Evolutionary conservation across 2,797 vertebrate genomes (phyloP).

Genomic region (Furcifer pardalis): DNA sequence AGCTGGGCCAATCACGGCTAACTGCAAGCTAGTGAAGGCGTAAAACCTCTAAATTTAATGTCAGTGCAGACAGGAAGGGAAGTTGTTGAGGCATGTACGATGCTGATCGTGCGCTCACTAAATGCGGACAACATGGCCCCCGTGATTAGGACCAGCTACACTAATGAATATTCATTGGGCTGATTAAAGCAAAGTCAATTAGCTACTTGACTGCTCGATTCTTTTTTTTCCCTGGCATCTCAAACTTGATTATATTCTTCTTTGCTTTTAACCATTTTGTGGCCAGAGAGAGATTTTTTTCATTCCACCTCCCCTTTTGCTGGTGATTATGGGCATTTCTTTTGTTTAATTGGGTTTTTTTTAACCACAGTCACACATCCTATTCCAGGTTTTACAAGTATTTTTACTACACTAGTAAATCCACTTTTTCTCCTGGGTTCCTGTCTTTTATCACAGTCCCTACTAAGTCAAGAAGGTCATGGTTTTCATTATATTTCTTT

Average conservation of each 20-base stretch:
- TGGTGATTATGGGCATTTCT: constrained; percentile 28
- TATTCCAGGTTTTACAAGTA: constrained; percentile 13
- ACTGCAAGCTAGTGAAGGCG: constrained; percentile 86
- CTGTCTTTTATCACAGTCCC: constrained; percentile 4
- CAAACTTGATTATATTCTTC: constrained; percentile 61
- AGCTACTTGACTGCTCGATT: constrained; percentile 79
- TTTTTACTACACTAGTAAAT: constrained; percentile 50
- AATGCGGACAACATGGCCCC: constrained; percentile 74
- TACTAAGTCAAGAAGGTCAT: constrained; percentile 44
- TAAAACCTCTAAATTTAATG: constrained; percentile 85
- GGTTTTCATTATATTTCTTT: constrained; percentile 45
- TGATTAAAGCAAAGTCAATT: constrained; percentile 82
- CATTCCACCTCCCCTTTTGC: constrained; percentile 32
- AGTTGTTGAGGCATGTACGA: constrained; percentile 82
- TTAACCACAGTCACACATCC: constrained; percentile 30
- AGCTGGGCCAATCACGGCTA: constrained; percentile 95
- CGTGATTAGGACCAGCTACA: constrained; percentile 74
- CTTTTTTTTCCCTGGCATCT: constrained; percentile 31
- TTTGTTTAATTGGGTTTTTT: constrained; percentile 38
- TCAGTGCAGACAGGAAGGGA: constrained; percentile 84
- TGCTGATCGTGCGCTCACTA: constrained; percentile 73
- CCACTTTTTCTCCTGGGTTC: constrained; percentile 4
- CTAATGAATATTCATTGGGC: constrained; percentile 83
- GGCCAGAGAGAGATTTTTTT: constrained; percentile 23
- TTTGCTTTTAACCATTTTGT: constrained; percentile 71